Base-by-base conservation (phyloP, 2,797 vertebrate species). In the Gila robusta region DNA sequence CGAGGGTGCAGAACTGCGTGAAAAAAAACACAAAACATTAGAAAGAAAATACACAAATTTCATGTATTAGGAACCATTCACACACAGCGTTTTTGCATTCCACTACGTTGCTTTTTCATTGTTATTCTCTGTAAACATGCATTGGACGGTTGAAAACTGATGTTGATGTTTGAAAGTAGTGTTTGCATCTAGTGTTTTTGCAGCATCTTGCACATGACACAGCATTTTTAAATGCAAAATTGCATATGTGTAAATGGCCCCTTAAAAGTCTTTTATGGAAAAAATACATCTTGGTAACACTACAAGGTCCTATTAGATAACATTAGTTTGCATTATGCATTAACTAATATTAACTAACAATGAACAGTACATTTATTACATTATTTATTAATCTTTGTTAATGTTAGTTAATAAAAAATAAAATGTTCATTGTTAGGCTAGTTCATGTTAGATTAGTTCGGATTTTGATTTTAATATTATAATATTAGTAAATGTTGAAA, bases 1-100 rank as follows among this genome's bases (percentile, higher is more conserved):
- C 69, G 92, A 94, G 3, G 92, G 90, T 11, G 86, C 71, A 59
- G 93, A 93, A 80, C 94, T 94, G 93, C 56, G 1, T 64, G 91
- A 91, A 88, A 5, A 32, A 32, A 32, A 32, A 32, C 2, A 32
- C 32, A 32, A 32, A 79, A 79, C 83, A 86, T 83, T n/a, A 87
- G 19, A n/a, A 26, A 17, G 14, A 82, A 64, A 17, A 10, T 1
- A 47, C 1, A 76, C 26, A 66, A 37, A 52, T 66, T 6, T 17
- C 2, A 76, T 6, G 17, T 6, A 52, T 26, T 32, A 59, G 35
- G 32, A 56, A 35, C 71, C 7, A 14, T 54, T 52, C 21, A 82
- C 9, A 56, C 8, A 41, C 6, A 78, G 23, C 0, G 1, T 17
- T 62, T 39, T 41, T 41, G 23, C 54, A 59, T 78, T 78, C 54